Percentiles rank a stretch among this genome's conserved stretches.
phyloP scores from a whole-genome alignment of 1,140 invertebrate species.

The Penaeus indicus region DNA sequence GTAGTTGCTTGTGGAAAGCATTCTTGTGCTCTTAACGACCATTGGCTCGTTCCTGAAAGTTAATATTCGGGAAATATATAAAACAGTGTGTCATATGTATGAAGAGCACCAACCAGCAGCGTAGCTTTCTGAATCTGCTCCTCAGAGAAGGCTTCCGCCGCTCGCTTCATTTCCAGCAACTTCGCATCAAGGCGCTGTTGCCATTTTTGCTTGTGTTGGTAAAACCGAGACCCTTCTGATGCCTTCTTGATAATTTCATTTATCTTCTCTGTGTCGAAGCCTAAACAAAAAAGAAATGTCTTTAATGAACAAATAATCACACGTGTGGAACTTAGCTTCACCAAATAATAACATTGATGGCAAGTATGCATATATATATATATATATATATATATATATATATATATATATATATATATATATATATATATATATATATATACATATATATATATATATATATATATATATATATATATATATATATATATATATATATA shows the following conservation, averaged over 20 bases:
- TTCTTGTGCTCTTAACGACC: conserved; percentile 77
- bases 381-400: conserved; percentile 8
- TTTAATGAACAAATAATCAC: not conserved
- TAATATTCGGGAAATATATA: not conserved
- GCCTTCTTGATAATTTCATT: conserved; percentile 76
- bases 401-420: conserved; percentile 37
- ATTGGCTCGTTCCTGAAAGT: conserved; percentile 74
- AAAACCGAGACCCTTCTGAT: conserved; percentile 76
- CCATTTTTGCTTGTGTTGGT: conserved; percentile 72
- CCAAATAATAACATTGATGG: not conserved
- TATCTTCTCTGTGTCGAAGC: conserved; percentile 75
- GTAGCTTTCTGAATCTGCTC: conserved; percentile 69
- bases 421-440: conserved; percentile 40
- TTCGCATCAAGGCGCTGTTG: conserved; percentile 72
- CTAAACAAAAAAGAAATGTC: conserved; percentile 57
- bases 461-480: conserved; percentile 51
- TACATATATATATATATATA: conserved; percentile 50
- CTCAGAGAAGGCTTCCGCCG: conserved; percentile 69
- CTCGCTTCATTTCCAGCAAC: conserved; percentile 71
- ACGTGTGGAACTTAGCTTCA: not conserved
- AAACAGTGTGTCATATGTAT: not conserved
- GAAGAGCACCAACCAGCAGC: conserved; percentile 68
- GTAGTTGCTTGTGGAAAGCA: conserved; percentile 81
- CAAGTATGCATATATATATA: not conserved
- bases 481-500: conserved; percentile 1